A percentile compares a stretch with the other conserved stretches of the same genome.
These are phyloP conservation scores for Pasiphila rectangulata DNA, from an alignment of 2,888 invertebrate genomes.

Conservation along the genomic window DNA sequence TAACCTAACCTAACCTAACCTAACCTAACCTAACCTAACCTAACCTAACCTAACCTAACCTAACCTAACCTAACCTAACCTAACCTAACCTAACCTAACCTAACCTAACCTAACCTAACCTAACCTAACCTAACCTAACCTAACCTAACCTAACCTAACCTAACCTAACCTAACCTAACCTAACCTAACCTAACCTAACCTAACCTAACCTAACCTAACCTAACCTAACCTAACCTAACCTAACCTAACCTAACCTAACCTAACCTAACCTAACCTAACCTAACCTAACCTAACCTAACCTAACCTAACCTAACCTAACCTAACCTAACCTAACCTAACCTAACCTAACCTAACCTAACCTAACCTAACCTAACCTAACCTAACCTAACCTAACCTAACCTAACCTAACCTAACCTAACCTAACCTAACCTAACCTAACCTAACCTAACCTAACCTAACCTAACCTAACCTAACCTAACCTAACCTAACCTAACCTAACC, in stretches of 20 bases:
- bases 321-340: conserved; percentile 18
- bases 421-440: conserved; percentile 19
- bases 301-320: conserved; percentile 31
- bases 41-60: conserved; percentile 27
- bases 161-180: conserved; percentile 26
- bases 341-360: conserved; percentile 21
- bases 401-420: conserved; percentile 26
- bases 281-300: conserved; percentile 30
- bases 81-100: conserved; percentile 27
- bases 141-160: conserved; percentile 27
- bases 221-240: conserved; percentile 24
- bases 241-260: conserved; percentile 29
- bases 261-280: conserved; percentile 31
- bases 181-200: conserved; percentile 25
- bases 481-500: conserved; percentile 15
- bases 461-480: conserved; percentile 20
- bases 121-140: conserved; percentile 26
- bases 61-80: conserved; percentile 28
- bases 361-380: conserved; percentile 21
- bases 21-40: conserved; percentile 23
- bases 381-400: conserved; percentile 30
- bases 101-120: conserved; percentile 28
- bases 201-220: conserved; percentile 27
- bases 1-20: conserved; percentile 22
- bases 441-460: conserved; percentile 19